Evolutionary conservation across 2,797 vertebrate genomes (phyloP).

Genomic region (Acipenser oxyrinchus): DNA sequence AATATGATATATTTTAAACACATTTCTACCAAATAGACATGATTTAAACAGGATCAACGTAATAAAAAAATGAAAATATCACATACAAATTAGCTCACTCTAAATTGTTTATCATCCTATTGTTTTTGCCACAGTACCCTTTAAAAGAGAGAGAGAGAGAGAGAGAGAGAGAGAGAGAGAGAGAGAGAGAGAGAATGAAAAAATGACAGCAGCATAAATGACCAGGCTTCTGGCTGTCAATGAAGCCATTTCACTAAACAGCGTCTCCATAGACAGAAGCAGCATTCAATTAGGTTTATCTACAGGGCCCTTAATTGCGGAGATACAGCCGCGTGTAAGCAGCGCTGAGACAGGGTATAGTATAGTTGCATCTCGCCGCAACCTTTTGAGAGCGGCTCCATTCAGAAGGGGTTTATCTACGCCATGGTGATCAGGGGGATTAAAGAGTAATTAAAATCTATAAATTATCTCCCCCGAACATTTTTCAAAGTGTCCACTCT

Average conservation of each 20-base stretch:
- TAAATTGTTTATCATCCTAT: slow-evolving; percentile 26
- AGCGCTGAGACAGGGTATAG: slow-evolving; percentile 18
- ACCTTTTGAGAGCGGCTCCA: slow-evolving; percentile 43
- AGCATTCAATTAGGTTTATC: slow-evolving; percentile 57
- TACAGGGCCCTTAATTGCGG: slow-evolving; percentile 57
- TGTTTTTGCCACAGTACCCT: slow-evolving; percentile 14
- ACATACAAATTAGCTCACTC: slow-evolving; percentile 10
- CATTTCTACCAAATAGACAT: no score
- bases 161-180: no score
- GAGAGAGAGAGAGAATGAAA: not conserved
- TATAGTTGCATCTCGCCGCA: slow-evolving; percentile 25
- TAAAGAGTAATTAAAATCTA: slow-evolving; percentile 65
- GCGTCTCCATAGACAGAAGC: slow-evolving; percentile 28
- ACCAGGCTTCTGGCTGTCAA: slow-evolving; percentile 21
- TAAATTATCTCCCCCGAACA: slow-evolving; percentile 55
- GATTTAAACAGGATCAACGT: no score
- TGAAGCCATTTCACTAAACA: slow-evolving; percentile 33
- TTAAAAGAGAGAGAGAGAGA: no score
- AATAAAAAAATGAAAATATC: slow-evolving; percentile 16
- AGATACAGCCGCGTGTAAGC: slow-evolving; percentile 25
- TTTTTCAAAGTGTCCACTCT: slow-evolving; percentile 57
- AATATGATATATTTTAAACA: no score
- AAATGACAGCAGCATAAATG: slow-evolving; percentile 24
- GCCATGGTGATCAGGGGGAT: slow-evolving; percentile 62
- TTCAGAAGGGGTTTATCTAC: slow-evolving; percentile 62